Evolutionary conservation across 2,113 vertebrate genomes (phyloP), one percentile per base, ranked within the genome.

Genomic region (Pyxicephalus adspersus): DNA sequence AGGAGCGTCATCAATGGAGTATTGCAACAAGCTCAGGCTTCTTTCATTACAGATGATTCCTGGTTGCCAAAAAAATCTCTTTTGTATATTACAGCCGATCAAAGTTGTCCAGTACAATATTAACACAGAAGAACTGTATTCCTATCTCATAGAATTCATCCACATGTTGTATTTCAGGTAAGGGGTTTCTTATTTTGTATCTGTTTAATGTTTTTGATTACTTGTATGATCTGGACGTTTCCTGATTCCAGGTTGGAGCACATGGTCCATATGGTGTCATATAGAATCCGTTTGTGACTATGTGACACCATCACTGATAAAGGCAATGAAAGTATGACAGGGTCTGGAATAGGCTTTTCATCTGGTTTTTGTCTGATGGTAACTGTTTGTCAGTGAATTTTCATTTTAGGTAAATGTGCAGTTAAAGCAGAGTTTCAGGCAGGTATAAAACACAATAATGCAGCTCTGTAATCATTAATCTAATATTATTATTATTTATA

Each of bases 101-200:
- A 96, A 89, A 90, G 96, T 99, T 83, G 95, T 99, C 74, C 97
- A 99, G 79, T 97, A 95, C 87, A 97, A 98, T 86, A 97, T 98
- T 85, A 99, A 99, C 83, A 99, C 97, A 81, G 98, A 99, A 85
- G 97, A 99, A 87, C 91, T 99, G 0, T 99, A 99, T 89, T 94
- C 93, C 2, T 96, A 96, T 74, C 93, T 99, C 85, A 98, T 98
- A 92, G 97, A 99, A 84, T 99, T 99, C 75, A 96, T 99, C 87
- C 98, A 99, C 83, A 95, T 94, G 85, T 90, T 99, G 0, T 99
- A 99, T 90, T 99, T 99, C 92, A 96, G 98, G 98, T 99, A 84
- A 85, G 87, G 4, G 2, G 18, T 4, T 79, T 79, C 8, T 54
- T 0, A 25, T 2, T 22, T 17, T 2, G 22, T 68, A 45, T 50